phyloP scores from a whole-genome alignment of 2,797 vertebrate species.

The Eupleurogrammus muticus region DNA sequence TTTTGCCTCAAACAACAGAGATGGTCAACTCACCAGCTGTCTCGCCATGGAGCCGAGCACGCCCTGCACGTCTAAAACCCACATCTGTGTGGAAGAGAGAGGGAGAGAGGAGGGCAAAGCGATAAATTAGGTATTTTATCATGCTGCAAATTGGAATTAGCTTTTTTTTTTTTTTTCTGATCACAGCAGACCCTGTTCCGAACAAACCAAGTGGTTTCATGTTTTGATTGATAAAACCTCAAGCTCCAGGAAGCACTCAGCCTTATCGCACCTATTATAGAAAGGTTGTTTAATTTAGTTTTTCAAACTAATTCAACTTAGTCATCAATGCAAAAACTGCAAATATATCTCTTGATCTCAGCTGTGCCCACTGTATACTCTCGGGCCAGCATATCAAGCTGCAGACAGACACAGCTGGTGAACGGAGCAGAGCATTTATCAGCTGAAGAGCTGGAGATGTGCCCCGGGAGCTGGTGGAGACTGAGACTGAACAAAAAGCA shows the following conservation, averaged over 20 bases:
- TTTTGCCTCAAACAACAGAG: not conserved
- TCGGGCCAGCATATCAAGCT: too few species aligned
- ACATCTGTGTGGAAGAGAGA: constrained; percentile 50
- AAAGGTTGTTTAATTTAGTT: not conserved
- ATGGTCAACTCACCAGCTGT: constrained; percentile 61
- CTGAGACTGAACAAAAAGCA: too few species aligned
- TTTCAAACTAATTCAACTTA: too few species aligned
- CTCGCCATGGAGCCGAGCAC: constrained; percentile 62
- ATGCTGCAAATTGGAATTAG: constrained; percentile 45
- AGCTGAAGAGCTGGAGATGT: too few species aligned
- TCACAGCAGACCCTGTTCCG: constrained; percentile 37
- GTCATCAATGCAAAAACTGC: too few species aligned
- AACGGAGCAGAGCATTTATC: too few species aligned
- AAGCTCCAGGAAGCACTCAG: constrained; percentile 10
- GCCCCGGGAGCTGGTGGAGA: too few species aligned
- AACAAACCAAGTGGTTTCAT: constrained; percentile 24
- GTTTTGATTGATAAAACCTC: constrained; percentile 46
- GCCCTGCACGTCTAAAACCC: constrained; percentile 63
- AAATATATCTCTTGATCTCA: too few species aligned
- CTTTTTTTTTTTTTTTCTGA: constrained; percentile 45
- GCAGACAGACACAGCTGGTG: too few species aligned
- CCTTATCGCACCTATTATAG: constrained; percentile 12
- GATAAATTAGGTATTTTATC: constrained; percentile 54
- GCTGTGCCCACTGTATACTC: too few species aligned
- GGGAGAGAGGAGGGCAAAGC: not conserved